Percentiles rank a stretch among this genome's conserved stretches.
Conservation (phyloP, 2,888 invertebrate species). For the Nomada flava region DNA sequence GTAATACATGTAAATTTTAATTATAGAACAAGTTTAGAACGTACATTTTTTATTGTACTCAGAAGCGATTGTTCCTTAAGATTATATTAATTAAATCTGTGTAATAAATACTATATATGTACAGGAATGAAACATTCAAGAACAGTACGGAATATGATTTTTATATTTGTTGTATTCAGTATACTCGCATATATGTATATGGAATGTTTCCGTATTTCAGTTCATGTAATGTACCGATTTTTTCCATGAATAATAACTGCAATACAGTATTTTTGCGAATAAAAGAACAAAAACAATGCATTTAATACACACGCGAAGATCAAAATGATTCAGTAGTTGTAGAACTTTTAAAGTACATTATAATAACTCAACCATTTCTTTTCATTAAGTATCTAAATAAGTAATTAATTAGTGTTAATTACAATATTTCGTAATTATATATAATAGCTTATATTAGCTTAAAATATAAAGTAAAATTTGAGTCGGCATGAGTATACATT, state of each 20-base stretch:
- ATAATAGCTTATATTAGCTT: conserved; percentile 24
- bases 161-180: conserved; percentile 20
- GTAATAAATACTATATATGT: conserved; percentile 52
- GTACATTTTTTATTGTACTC: conserved; percentile 44
- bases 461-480: conserved; percentile 28
- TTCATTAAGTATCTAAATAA: conserved; percentile 45
- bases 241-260: conserved; percentile 13
- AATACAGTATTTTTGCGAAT: conserved; percentile 30
- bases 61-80: conserved; percentile 30
- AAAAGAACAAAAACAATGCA: conserved; percentile 35
- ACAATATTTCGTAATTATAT: conserved; percentile 23
- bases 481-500: conserved; percentile 45
- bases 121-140: conserved; percentile 37
- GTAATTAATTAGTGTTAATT: conserved; percentile 8
- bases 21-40: conserved; percentile 38
- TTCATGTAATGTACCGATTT: conserved; percentile 20
- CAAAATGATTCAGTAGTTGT: conserved; percentile 15
- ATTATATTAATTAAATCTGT: conserved; percentile 33
- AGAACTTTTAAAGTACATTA: conserved; percentile 43
- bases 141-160: conserved; percentile 32
- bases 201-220: conserved; percentile 40
- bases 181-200: conserved; percentile 18
- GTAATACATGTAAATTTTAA: conserved; percentile 25
- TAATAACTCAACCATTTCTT: conserved; percentile 3
- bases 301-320: conserved; percentile 32